Conservation (phyloP, 2,113 vertebrate genomes). For the Toxostoma redivivum region DNA sequence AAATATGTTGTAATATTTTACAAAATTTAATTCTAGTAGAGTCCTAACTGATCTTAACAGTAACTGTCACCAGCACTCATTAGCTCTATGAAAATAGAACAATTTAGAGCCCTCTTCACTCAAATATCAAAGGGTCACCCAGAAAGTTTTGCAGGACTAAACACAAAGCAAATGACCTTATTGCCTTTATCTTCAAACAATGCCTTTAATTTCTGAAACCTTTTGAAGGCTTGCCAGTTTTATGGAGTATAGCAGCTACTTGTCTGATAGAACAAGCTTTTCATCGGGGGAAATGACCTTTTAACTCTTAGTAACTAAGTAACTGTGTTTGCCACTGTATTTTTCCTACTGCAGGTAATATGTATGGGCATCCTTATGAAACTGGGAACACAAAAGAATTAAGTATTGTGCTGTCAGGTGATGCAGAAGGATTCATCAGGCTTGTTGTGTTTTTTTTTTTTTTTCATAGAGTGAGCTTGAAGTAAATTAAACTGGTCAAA, state of each 20-base stretch:
- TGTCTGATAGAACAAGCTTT: conserved; percentile 49
- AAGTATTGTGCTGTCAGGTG: neutral
- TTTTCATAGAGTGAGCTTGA: neutral
- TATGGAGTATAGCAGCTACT: conserved; percentile 9
- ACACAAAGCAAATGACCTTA: conserved; percentile 32
- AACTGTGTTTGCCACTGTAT: conserved; percentile 13
- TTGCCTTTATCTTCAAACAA: conserved; percentile 65
- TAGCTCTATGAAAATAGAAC: conserved; percentile 24
- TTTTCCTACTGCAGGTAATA: conserved; percentile 23
- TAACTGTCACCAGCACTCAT: neutral
- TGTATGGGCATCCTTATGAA: neutral
- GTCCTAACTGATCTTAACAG: neutral
- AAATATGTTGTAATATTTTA: neutral
- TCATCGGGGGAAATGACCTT: conserved; percentile 43
- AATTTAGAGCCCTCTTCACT: conserved; percentile 29
- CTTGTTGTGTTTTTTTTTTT: neutral
- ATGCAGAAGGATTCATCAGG: neutral
- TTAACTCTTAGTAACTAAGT: conserved; percentile 32
- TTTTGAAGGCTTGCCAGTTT: conserved; percentile 63
- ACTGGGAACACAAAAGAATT: neutral
- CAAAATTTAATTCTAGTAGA: neutral
- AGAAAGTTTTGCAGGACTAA: conserved; percentile 42
- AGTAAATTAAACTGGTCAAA: neutral
- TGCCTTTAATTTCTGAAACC: conserved; percentile 44
- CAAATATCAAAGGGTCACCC: conserved; percentile 60